These are phyloP conservation scores for Agapornis roseicollis DNA, from an alignment of 2,113 vertebrate genomes.

Conservation along the genomic window DNA sequence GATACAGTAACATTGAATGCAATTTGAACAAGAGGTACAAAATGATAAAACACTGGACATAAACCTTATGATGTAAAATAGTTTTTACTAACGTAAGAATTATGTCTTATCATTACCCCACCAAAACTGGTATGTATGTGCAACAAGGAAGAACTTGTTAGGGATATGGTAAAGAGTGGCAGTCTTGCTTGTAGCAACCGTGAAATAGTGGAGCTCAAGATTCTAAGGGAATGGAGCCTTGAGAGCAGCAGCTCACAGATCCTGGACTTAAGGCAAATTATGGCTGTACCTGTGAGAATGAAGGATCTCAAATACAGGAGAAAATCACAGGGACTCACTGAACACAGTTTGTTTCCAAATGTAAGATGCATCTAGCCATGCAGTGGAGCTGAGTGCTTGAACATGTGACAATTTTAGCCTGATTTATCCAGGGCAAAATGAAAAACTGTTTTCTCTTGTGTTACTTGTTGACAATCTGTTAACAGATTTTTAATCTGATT, in stretches of 20 bases:
- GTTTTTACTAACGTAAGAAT: not conserved
- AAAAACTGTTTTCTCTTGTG: not conserved
- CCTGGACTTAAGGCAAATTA: not conserved
- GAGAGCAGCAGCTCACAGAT: not conserved
- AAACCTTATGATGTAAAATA: not conserved
- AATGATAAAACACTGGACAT: not conserved
- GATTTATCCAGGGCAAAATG: not conserved
- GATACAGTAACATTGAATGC: not conserved
- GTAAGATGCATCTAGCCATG: not conserved
- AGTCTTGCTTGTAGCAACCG: not conserved
- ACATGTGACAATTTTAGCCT: not conserved
- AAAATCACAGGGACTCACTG: not conserved
- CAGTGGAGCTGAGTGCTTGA: not conserved
- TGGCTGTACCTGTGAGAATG: rapidly evolving
- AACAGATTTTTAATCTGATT: not conserved
- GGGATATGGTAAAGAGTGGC: too few species aligned
- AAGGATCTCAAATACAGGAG: not conserved
- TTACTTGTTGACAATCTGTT: not conserved
- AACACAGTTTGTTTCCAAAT: not conserved
- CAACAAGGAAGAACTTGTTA: not conserved
- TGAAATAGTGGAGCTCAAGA: not conserved
- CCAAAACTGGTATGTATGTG: rapidly evolving
- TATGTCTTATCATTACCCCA: not conserved
- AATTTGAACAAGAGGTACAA: not conserved
- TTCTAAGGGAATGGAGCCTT: not conserved